Percentiles rank a stretch among this genome's conserved stretches.
phyloP scores from a whole-genome alignment of 2,113 vertebrate genomes.

The Barnardius zonarius region DNA sequence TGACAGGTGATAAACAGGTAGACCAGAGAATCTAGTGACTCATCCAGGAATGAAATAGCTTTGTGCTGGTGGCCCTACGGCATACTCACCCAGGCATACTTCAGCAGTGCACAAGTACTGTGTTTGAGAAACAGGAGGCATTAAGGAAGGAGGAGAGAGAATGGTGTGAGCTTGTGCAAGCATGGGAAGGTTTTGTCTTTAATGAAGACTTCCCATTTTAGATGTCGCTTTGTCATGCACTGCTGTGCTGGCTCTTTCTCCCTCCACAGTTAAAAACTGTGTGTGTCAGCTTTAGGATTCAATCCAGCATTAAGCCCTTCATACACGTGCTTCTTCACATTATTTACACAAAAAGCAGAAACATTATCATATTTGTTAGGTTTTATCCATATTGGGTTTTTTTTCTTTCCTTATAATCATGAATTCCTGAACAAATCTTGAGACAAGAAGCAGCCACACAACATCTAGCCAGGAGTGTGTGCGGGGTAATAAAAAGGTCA shows the following conservation, averaged over 20 bases:
- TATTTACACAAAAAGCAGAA: not conserved
- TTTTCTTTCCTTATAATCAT: not conserved
- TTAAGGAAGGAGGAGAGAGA: not conserved
- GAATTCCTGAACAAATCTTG: not conserved
- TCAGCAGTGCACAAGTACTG: not conserved
- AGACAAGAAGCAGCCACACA: not conserved
- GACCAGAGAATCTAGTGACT: not conserved
- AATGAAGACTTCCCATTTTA: not conserved
- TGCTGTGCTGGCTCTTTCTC: not conserved
- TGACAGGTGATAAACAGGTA: not conserved
- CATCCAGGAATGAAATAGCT: not conserved
- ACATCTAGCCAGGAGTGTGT: accelerated
- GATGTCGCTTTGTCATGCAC: not conserved
- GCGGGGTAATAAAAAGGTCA: not conserved
- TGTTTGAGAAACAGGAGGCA: not conserved
- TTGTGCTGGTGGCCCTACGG: not conserved
- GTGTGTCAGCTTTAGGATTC: not conserved
- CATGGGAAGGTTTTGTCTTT: not conserved
- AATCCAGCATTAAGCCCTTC: not conserved
- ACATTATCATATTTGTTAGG: not conserved
- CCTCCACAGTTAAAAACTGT: not conserved
- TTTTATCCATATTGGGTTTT: not conserved
- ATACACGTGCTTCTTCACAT: accelerated
- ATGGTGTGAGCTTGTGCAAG: not conserved
- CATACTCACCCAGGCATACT: not conserved